Percentiles rank a stretch among this genome's conserved stretches.
These are phyloP conservation scores for Theristus sp. DNA, from an alignment of 2,888 invertebrate species.

Conservation along the genomic window DNA sequence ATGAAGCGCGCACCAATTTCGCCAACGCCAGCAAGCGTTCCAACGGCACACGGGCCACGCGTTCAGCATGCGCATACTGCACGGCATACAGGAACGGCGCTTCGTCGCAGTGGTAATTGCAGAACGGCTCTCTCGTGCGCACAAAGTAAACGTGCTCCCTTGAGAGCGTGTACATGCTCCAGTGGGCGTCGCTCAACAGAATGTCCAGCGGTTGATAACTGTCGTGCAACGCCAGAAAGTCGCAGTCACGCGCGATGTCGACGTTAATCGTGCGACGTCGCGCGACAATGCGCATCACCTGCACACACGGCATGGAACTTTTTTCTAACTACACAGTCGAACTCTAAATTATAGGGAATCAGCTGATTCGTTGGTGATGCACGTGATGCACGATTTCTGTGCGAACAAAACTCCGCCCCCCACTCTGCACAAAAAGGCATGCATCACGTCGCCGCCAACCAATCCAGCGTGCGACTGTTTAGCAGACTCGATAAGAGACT, in stretches of 20 bases:
- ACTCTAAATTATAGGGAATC: too few species aligned
- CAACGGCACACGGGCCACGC: background rate
- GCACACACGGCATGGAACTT: too few species aligned
- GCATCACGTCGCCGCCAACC: too few species aligned
- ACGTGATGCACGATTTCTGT: too few species aligned
- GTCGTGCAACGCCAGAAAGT: background rate
- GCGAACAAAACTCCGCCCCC: too few species aligned
- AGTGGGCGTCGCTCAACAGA: background rate
- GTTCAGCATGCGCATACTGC: background rate
- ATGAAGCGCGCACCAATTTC: background rate
- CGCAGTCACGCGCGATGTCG: background rate
- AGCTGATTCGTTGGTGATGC: too few species aligned
- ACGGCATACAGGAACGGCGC: background rate
- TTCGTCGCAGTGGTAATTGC: background rate
- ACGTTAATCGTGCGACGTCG: background rate
- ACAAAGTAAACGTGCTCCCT: background rate
- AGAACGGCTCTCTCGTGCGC: background rate
- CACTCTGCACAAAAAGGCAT: too few species aligned
- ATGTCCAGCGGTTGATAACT: background rate
- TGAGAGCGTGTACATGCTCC: background rate
- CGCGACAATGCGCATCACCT: background rate
- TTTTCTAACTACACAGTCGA: too few species aligned
- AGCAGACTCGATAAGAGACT: too few species aligned
- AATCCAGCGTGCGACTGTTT: too few species aligned
- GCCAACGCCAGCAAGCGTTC: background rate